A percentile compares a stretch with the other conserved stretches of the same genome.
Conservation (phyloP, 1,140 invertebrate species). For the Aphaenogaster floridana region DNA sequence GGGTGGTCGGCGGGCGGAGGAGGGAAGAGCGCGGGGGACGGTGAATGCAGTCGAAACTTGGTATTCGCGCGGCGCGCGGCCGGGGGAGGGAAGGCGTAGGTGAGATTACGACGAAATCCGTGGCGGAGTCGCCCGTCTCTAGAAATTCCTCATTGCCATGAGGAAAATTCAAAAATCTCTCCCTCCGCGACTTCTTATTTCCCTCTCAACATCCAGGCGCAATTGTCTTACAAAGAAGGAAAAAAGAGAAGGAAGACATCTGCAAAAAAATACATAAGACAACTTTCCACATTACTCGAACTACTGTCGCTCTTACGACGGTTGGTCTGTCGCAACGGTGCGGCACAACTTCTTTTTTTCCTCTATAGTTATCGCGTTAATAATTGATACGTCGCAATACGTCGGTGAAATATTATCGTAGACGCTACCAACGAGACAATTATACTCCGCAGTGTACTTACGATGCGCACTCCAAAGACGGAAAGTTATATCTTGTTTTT, state of each 20-base stretch:
- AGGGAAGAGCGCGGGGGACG: background rate
- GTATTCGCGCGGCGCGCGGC: slow-evolving; percentile 24
- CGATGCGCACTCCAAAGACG: background rate
- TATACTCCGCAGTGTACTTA: background rate
- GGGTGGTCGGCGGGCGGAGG: slow-evolving; percentile 22
- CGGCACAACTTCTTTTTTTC: background rate
- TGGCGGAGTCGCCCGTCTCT: slow-evolving; percentile 71
- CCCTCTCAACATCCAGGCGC: slow-evolving; percentile 4
- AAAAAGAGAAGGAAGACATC: background rate
- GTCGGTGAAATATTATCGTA: background rate
- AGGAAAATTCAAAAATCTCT: slow-evolving; percentile 49
- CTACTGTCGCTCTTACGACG: background rate
- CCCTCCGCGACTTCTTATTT: slow-evolving; percentile 32
- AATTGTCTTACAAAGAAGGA: background rate
- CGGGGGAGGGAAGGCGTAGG: slow-evolving; percentile 61
- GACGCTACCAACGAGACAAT: slow-evolving; percentile 23
- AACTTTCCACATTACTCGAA: background rate
- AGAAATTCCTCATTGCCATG: background rate
- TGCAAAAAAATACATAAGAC: slow-evolving; percentile 1
- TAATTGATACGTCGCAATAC: slow-evolving; percentile 15
- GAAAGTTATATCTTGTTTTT: background rate
- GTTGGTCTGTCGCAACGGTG: background rate
- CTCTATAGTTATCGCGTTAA: slow-evolving; percentile 24
- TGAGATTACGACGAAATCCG: slow-evolving; percentile 76
- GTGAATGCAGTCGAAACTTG: slow-evolving; percentile 54